Percentiles rank a stretch among this genome's conserved stretches.
Conservation (phyloP, 2,888 invertebrate species). For the Noctuana brunneofusca region DNA sequence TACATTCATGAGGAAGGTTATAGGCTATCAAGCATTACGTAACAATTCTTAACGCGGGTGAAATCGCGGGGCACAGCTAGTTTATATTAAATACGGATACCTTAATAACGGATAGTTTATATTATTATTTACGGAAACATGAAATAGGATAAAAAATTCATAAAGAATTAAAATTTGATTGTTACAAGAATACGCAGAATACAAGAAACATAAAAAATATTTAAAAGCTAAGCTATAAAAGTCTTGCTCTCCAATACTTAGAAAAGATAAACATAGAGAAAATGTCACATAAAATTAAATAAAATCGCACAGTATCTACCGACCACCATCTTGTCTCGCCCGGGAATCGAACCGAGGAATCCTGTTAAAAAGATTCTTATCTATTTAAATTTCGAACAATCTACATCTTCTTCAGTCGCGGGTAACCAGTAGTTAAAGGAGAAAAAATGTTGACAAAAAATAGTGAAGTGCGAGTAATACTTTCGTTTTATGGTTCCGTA, state of each 20-base stretch:
- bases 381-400: constrained; percentile 37
- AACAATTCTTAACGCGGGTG: too few relatives aligned
- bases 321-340: constrained; percentile 16
- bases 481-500: background rate
- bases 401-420: constrained; percentile 27
- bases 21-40: too few relatives aligned
- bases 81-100: too few relatives aligned
- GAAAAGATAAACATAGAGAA: background rate
- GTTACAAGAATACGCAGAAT: too few relatives aligned
- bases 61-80: too few relatives aligned
- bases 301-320: background rate
- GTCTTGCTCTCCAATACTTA: background rate
- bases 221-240: background rate
- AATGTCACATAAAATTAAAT: background rate
- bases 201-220: background rate
- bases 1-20: too few relatives aligned
- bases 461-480: background rate
- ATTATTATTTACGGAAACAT: too few relatives aligned
- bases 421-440: constrained; percentile 21
- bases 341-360: constrained; percentile 31
- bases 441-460: constrained; percentile 1
- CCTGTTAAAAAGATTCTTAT: constrained; percentile 36
- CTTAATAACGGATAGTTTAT: too few relatives aligned
- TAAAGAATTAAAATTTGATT: too few relatives aligned
- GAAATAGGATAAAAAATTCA: too few relatives aligned